Conservation (phyloP, 2,888 invertebrate species). For the Crocallis elinguaria region DNA sequence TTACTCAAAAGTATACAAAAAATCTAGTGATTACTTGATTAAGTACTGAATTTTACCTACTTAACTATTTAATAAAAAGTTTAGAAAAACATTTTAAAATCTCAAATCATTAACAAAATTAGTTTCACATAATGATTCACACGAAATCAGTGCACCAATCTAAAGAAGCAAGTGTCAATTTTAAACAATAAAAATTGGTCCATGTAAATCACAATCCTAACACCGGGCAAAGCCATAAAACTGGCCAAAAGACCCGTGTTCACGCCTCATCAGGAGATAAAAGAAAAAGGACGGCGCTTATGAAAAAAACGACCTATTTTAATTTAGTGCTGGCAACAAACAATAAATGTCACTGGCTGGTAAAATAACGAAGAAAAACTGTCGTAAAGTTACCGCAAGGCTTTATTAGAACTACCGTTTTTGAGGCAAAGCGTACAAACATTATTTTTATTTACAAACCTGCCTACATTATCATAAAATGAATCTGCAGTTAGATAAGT, state of each 20-base stretch:
- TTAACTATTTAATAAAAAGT: too few species aligned
- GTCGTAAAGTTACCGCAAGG: constrained; percentile 18
- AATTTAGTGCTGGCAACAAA: constrained; percentile 39
- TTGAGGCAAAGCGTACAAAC: not conserved
- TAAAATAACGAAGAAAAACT: constrained; percentile 22
- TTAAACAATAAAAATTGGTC: constrained; percentile 7
- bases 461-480: too few species aligned
- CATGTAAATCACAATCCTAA: constrained; percentile 16
- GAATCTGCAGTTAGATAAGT: too few species aligned
- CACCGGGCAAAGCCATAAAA: constrained; percentile 7
- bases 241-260: constrained; percentile 13
- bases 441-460: not conserved
- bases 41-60: too few species aligned
- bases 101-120: not conserved
- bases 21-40: too few species aligned
- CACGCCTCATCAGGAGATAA: constrained; percentile 21
- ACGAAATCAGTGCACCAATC: not conserved
- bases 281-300: constrained; percentile 6
- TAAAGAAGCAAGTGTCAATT: not conserved
- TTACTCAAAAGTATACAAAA: too few species aligned
- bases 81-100: not conserved
- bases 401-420: constrained; percentile 16
- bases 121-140: not conserved
- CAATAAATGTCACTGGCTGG: constrained; percentile 36
- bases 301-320: constrained; percentile 20